Conservation (phyloP, 2,797 vertebrate species). For the Tokudaia muenninki region DNA sequence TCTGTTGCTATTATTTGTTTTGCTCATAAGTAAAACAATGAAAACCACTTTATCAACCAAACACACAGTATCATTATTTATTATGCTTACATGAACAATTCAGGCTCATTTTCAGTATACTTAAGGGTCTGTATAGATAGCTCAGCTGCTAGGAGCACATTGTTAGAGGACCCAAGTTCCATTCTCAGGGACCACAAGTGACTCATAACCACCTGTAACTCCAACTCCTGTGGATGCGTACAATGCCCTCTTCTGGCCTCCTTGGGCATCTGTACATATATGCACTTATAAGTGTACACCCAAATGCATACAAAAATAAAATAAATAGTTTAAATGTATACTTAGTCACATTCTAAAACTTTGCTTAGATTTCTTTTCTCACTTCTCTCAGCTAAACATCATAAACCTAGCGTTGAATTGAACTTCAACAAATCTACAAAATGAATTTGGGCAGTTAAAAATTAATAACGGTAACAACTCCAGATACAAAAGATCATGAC, state of each 20-base stretch:
- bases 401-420: slow-evolving; percentile 27
- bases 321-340: neutral
- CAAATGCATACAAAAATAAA: neutral
- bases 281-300: neutral
- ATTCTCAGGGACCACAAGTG: neutral
- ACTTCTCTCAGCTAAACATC: slow-evolving; percentile 69
- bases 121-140: slow-evolving; percentile 57
- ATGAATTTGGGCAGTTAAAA: slow-evolving; percentile 47
- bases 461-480: neutral
- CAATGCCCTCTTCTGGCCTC: neutral
- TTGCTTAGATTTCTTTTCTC: slow-evolving; percentile 71
- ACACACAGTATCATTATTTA: slow-evolving; percentile 61
- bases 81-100: slow-evolving; percentile 71
- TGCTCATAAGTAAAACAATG: neutral
- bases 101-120: slow-evolving; percentile 79
- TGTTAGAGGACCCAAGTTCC: neutral
- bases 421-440: slow-evolving; percentile 32
- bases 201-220: neutral
- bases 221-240: neutral
- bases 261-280: neutral
- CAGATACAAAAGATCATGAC: neutral
- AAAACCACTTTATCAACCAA: neutral
- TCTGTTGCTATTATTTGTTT: neutral
- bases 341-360: slow-evolving; percentile 79
- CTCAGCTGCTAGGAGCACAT: neutral